Conservation (phyloP, 2,797 vertebrate genomes). For the Oreonectes daqikongensis region DNA sequence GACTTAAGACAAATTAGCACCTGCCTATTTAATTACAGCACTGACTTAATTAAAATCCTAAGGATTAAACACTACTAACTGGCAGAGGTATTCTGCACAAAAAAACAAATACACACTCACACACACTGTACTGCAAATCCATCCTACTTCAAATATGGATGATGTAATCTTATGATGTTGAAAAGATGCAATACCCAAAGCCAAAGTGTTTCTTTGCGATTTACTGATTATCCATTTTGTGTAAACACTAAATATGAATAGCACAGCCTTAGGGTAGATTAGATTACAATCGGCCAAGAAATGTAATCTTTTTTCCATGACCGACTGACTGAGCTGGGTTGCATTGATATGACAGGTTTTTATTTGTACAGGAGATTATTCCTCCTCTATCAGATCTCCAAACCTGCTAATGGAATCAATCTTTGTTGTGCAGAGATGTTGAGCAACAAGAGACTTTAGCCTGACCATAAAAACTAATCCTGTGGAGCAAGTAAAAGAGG, state of each 20-base stretch:
- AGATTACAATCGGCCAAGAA: constrained; percentile 48
- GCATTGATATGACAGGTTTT: constrained; percentile 64
- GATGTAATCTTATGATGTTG: too few species aligned
- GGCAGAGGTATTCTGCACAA: constrained; percentile 12
- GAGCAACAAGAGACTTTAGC: constrained; percentile 54
- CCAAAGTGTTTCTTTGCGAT: constrained; percentile 5
- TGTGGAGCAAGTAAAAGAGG: not conserved
- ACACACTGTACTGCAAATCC: not conserved
- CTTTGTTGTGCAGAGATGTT: constrained; percentile 57
- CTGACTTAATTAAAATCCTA: constrained; percentile 34
- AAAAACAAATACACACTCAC: too few species aligned
- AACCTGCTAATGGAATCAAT: constrained; percentile 64
- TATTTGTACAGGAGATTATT: constrained; percentile 69
- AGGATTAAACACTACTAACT: constrained; percentile 41
- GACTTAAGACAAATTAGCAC: constrained; percentile 45
- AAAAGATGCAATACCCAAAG: constrained; percentile 10
- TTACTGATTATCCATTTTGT: constrained; percentile 32
- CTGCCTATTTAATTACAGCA: constrained; percentile 51
- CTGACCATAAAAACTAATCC: constrained; percentile 30
- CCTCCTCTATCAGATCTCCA: constrained; percentile 50
- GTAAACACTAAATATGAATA: constrained; percentile 53
- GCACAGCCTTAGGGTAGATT: constrained; percentile 34
- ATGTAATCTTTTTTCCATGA: constrained; percentile 55
- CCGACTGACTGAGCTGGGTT: constrained; percentile 62
- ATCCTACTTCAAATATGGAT: too few species aligned